Evolutionary conservation across 2,797 vertebrate species (phyloP).

Genomic region (Thamnophis elegans): DNA sequence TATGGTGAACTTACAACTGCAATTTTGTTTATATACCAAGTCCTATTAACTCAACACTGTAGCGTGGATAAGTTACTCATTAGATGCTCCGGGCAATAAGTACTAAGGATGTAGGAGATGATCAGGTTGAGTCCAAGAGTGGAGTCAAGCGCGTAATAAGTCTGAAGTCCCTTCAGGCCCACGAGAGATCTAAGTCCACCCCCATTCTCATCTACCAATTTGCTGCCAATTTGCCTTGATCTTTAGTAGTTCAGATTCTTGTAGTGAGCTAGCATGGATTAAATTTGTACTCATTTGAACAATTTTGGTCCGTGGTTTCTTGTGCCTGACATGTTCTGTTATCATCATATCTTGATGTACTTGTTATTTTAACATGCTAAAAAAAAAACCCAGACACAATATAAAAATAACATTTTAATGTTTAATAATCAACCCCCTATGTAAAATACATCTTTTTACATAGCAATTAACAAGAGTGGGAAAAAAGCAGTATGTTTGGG

Average conservation of each 20-base stretch:
- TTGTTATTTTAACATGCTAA: no score
- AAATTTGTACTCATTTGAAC: neutral
- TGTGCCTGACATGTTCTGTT: neutral
- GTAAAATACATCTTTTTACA: neutral
- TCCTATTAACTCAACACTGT: neutral
- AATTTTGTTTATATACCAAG: neutral
- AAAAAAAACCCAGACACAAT: neutral
- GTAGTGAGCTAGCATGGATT: neutral
- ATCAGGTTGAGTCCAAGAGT: neutral
- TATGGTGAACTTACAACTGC: neutral
- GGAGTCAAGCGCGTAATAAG: neutral
- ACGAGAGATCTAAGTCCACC: neutral
- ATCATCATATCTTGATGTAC: neutral
- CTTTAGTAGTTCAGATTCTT: neutral
- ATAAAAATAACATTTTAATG: neutral
- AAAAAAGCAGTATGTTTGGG: neutral
- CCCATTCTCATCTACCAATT: neutral
- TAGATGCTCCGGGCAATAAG: rapidly evolving
- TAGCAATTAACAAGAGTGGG: neutral
- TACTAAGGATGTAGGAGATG: neutral
- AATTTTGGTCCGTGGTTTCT: neutral
- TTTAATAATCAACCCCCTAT: neutral
- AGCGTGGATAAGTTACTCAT: neutral
- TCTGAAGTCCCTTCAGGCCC: neutral
- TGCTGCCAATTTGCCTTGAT: neutral